These are phyloP conservation scores for Gymnosoma rotundatum DNA, from an alignment of 2,888 invertebrate genomes.

Conservation along the genomic window DNA sequence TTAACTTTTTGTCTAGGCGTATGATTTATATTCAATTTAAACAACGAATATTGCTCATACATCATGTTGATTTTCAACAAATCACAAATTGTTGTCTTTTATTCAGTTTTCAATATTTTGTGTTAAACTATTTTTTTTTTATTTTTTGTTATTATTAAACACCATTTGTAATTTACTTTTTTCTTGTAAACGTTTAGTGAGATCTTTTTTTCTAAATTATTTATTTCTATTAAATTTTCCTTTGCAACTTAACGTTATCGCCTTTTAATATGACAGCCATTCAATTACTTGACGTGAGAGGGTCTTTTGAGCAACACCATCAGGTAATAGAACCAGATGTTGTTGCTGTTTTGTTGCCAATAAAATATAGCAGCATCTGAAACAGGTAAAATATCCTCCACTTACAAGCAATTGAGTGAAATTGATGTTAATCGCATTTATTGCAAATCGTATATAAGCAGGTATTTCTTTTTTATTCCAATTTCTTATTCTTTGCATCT, in stretches of 20 bases:
- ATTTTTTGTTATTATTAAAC: slow-evolving; percentile 36
- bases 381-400: slow-evolving; percentile 45
- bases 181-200: slow-evolving; percentile 3
- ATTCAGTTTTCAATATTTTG: too few relatives aligned
- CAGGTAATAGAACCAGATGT: slow-evolving; percentile 2
- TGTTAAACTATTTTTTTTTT: too few relatives aligned
- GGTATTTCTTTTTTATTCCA: slow-evolving; percentile 12
- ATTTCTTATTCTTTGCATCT: slow-evolving; percentile 5
- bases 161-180: slow-evolving; percentile 43
- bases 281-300: slow-evolving; percentile 67
- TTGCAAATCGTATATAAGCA: slow-evolving; percentile 52
- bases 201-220: slow-evolving; percentile 1
- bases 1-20: background rate
- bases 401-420: slow-evolving; percentile 65
- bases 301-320: slow-evolving; percentile 50
- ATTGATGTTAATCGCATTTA: slow-evolving; percentile 71
- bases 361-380: slow-evolving; percentile 27
- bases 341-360: background rate
- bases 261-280: slow-evolving; percentile 68
- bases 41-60: slow-evolving; percentile 28
- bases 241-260: slow-evolving; percentile 49
- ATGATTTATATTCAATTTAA: slow-evolving; percentile 36
- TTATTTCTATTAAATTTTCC: slow-evolving; percentile 11
- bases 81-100: slow-evolving; percentile 18
- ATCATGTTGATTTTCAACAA: background rate